Percentiles rank a stretch among this genome's conserved stretches.
phyloP scores from a whole-genome alignment of 2,113 vertebrate genomes.

The Tragulus kanchil region DNA sequence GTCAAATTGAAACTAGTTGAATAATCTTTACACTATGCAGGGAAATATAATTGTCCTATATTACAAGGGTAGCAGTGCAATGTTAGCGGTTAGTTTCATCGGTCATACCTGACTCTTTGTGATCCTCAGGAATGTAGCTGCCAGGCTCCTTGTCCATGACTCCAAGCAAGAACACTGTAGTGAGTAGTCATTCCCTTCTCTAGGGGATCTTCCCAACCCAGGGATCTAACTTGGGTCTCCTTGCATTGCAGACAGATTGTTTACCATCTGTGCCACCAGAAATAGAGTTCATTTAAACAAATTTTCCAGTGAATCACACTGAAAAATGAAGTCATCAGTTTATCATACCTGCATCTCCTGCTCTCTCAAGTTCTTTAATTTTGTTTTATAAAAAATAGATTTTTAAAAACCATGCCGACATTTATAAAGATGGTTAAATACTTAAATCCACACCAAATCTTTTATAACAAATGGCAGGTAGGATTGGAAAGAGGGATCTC shows the following conservation, averaged over 20 bases:
- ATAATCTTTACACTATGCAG: constrained; percentile 90
- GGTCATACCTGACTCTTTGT: too few species aligned
- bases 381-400: neutral
- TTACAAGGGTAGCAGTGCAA: constrained; percentile 89
- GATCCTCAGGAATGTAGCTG: neutral
- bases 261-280: neutral
- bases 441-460: neutral
- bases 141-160: neutral
- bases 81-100: too few species aligned
- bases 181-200: neutral
- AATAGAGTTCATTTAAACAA: neutral
- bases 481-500: neutral
- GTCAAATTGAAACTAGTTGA: constrained; percentile 89
- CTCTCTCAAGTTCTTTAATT: neutral
- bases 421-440: neutral
- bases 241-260: neutral
- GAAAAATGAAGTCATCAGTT: neutral
- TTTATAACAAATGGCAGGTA: neutral
- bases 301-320: neutral
- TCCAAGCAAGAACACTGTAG: neutral
- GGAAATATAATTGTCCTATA: constrained; percentile 91
- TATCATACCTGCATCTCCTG: neutral
- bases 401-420: neutral
- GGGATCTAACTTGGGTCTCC: neutral
- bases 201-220: neutral